phyloP scores from a whole-genome alignment of 2,797 vertebrate species.

The Phaenicophaeus curvirostris region DNA sequence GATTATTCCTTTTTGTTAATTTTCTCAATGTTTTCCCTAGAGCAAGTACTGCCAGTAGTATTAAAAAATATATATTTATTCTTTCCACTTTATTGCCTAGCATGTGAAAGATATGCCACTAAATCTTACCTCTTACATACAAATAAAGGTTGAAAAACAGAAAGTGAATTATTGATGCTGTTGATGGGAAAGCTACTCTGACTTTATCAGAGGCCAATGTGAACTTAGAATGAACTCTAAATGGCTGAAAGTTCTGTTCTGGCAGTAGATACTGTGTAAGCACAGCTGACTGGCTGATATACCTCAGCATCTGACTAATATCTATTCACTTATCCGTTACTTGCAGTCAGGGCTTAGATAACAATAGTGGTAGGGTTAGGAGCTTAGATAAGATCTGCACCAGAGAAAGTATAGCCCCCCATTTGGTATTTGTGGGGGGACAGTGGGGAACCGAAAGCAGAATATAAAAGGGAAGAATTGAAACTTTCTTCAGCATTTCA shows the following conservation, averaged over 20 bases:
- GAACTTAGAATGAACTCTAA: background rate
- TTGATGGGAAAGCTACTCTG: background rate
- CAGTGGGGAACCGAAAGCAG: background rate
- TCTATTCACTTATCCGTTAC: background rate
- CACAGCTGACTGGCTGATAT: background rate
- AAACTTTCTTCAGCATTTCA: background rate
- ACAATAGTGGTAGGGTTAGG: background rate
- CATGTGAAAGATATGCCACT: background rate
- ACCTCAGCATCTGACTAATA: background rate
- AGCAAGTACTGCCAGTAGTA: background rate
- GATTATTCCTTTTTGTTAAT: background rate
- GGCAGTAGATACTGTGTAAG: background rate
- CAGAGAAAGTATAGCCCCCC: background rate
- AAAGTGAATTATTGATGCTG: background rate
- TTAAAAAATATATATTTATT: background rate
- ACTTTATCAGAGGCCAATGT: background rate
- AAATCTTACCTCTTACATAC: background rate
- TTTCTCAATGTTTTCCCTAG: background rate
- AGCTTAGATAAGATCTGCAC: background rate
- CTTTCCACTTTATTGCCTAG: background rate
- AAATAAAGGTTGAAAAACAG: background rate
- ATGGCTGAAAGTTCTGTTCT: background rate
- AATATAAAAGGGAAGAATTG: background rate
- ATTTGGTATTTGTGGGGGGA: background rate
- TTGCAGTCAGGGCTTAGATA: background rate